Base-by-base conservation (phyloP, 2,888 invertebrate species). In the Noctua comes region DNA sequence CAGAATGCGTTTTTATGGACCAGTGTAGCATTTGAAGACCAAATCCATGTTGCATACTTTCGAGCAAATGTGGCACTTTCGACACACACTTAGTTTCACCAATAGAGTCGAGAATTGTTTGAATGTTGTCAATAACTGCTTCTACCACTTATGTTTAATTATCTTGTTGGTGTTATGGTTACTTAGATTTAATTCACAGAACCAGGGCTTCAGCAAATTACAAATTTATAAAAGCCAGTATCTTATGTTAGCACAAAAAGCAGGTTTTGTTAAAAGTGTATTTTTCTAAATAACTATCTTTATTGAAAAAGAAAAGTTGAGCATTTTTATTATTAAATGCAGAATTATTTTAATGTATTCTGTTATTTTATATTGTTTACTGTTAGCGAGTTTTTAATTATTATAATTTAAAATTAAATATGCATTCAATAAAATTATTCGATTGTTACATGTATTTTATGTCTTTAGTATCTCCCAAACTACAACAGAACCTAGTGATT, bases 341-440 rank as follows among this genome's bases (percentile, higher is more conserved):
- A 85, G 83, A 77, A 71, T 84, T 87, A 89, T 86, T 88, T 89
- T 90, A 86, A 88, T 89, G 82, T 87, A 85, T 74, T 88, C 86
- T 88, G 86, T 92, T 92, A 88, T 88, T 89, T 91, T 92, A 90
- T 91, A 91, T 91, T 90, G 89, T 92, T 93, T 85, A 89, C 81
- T 91, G 90, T 92, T 92, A 90, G 85, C 73, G 80, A 81, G 83
- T 83, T 88, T 76, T 86, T 85, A 82, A 88, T 87, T 88, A 88
- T 82, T 84, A 83, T 84, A 85, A 66, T 69, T 77, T 74, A 36
- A 40, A 79, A 81, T 85, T 86, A 88, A 79, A 88, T 89, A 91
- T 91, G 88, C 85, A 91, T 91, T 88, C 83, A 93, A 92, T 93
- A 92, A 92, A 93, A 88, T 90, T 91, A 92, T 92, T 91, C 83